A percentile compares a stretch with the other conserved stretches of the same genome.
Evolutionary conservation across 92 coral and sea anemone genomes (phyloP).

Genomic region (Parazoanthus atlanticus): DNA sequence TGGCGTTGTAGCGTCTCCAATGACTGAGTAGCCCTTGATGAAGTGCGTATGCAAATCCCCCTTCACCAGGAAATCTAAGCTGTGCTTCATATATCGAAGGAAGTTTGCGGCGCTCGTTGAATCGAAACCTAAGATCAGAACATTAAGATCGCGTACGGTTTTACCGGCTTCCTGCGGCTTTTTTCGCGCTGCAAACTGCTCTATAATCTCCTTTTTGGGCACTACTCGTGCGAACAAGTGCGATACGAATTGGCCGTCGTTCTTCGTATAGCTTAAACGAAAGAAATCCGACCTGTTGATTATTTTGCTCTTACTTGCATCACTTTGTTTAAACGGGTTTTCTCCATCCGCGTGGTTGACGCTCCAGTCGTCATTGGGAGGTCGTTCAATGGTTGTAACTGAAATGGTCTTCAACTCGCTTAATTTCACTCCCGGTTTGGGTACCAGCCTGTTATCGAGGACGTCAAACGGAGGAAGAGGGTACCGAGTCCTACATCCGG

Average conservation of each 20-base stretch:
- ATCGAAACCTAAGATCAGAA: slow-evolving; percentile 81
- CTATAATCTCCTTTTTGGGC: slow-evolving; percentile 37
- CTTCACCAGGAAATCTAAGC: slow-evolving; percentile 63
- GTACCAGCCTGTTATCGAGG: slow-evolving; percentile 64
- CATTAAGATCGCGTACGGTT: slow-evolving; percentile 56
- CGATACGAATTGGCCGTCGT: slow-evolving; percentile 22
- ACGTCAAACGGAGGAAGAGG: slow-evolving; percentile 71
- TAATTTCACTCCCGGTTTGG: slow-evolving; percentile 37
- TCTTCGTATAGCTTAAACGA: slow-evolving; percentile 52
- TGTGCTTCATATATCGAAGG: slow-evolving; percentile 79
- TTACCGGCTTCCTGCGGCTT: slow-evolving; percentile 6
- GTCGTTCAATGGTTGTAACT: slow-evolving; percentile 67
- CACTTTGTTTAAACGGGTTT: slow-evolving; percentile 31
- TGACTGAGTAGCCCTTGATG: slow-evolving; percentile 76
- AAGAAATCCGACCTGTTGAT: slow-evolving; percentile 72
- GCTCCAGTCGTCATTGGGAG: slow-evolving; percentile 33
- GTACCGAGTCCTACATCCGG: slow-evolving; percentile 65
- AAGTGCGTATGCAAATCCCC: slow-evolving; percentile 61
- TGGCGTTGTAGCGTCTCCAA: slow-evolving; percentile 97
- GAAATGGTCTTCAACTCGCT: slow-evolving; percentile 39
- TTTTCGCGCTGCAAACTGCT: slow-evolving; percentile 29
- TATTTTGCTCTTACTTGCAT: slow-evolving; percentile 23
- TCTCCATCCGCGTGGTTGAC: slow-evolving; percentile 29
- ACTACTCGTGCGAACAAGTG: slow-evolving; percentile 67
- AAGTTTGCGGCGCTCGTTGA: slow-evolving; percentile 82